A percentile compares a stretch with the other conserved stretches of the same genome.
phyloP scores from a whole-genome alignment of 2,113 vertebrate genomes.

The Willisornis vidua region DNA sequence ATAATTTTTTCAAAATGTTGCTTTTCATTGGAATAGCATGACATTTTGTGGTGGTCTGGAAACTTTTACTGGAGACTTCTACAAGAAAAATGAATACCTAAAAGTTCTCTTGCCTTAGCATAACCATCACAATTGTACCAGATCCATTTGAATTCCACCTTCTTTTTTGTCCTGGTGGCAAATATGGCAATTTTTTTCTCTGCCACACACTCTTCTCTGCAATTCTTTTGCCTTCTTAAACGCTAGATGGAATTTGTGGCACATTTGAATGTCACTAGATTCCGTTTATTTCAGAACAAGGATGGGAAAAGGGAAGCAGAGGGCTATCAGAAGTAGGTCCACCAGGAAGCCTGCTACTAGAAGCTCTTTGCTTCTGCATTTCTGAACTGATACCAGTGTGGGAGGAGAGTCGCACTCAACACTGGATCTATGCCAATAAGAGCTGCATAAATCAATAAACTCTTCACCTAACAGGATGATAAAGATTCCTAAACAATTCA shows the following conservation, averaged over 20 bases:
- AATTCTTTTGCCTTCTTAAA: not conserved
- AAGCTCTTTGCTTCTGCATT: not conserved
- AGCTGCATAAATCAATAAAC: not conserved
- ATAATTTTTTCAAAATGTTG: not conserved
- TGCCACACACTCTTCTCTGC: not conserved
- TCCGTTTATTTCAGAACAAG: not conserved
- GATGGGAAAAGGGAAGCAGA: not conserved
- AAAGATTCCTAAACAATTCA: not conserved
- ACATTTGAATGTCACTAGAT: not conserved
- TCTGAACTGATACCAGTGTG: not conserved
- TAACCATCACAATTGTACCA: not conserved
- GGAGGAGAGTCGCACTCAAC: not conserved
- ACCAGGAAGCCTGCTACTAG: not conserved
- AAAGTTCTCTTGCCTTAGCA: not conserved
- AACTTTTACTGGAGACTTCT: not conserved
- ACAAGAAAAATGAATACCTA: not conserved
- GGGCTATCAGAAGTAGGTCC: not conserved
- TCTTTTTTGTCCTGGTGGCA: not conserved
- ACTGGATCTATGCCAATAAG: not conserved
- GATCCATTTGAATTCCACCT: not conserved
- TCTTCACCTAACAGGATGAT: not conserved
- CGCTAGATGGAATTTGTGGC: not conserved
- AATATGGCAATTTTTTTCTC: not conserved
- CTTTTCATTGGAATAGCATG: not conserved
- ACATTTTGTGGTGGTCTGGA: not conserved